A percentile compares a stretch with the other conserved stretches of the same genome.
These are phyloP conservation scores for Elmis aenea DNA, from an alignment of 2,888 invertebrate species.

Conservation along the genomic window DNA sequence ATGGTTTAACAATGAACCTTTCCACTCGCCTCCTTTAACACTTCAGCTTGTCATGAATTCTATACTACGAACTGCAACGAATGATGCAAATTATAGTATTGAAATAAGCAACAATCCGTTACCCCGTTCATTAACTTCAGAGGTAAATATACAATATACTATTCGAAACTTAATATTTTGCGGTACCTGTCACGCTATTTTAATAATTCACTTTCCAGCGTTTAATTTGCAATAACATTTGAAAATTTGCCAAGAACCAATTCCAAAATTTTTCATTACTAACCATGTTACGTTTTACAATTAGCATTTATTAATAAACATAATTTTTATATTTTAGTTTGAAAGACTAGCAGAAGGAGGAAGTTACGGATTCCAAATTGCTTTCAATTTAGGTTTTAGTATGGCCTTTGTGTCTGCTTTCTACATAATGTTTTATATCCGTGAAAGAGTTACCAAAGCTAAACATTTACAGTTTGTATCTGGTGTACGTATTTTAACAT, in stretches of 20 bases:
- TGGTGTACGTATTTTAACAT: slow-evolving; percentile 60
- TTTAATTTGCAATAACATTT: too few species aligned
- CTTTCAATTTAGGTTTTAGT: slow-evolving; percentile 67
- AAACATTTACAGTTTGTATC: slow-evolving; percentile 69
- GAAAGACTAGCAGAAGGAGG: slow-evolving; percentile 35
- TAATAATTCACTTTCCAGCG: too few species aligned
- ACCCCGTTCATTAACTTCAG: slow-evolving; percentile 55
- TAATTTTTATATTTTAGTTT: slow-evolving; percentile 33
- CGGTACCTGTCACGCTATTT: too few species aligned
- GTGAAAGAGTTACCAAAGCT: slow-evolving; percentile 63
- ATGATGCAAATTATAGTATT: slow-evolving; percentile 30
- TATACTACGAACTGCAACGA: slow-evolving; percentile 43
- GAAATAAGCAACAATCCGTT: slow-evolving; percentile 62
- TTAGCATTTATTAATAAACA: too few species aligned
- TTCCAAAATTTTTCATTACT: too few species aligned
- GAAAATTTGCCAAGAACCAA: too few species aligned
- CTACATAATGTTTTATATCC: slow-evolving; percentile 56
- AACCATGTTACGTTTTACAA: too few species aligned
- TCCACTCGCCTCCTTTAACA: slow-evolving; percentile 55
- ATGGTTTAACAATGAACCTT: slow-evolving; percentile 76
- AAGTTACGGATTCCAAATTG: slow-evolving; percentile 53
- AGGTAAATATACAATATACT: too few species aligned
- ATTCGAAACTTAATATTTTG: too few species aligned
- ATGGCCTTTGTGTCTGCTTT: slow-evolving; percentile 65
- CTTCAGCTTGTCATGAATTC: slow-evolving; percentile 52